Base-by-base conservation (phyloP, 2,113 vertebrate species). In the Ciconia stormi region DNA sequence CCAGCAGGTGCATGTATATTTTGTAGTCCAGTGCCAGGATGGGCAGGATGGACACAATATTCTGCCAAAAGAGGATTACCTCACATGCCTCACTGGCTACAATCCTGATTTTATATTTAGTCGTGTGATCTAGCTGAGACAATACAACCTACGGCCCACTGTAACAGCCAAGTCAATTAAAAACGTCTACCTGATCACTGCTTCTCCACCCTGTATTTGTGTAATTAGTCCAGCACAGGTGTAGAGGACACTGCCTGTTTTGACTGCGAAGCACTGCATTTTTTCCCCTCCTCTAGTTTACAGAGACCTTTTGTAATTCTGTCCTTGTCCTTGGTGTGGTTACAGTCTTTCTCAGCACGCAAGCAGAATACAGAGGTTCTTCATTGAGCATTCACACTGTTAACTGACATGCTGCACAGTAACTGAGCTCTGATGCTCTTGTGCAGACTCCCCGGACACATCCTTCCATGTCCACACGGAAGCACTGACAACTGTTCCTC, bases 11-110 rank as follows among this genome's bases (percentile, higher is more conserved):
- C 87, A 67, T 7, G 89, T 72, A 40, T 52, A 84, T 89, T 63
- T 83, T 69, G 67, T 21, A 89, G 56, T 10, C 61, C 56, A 10
- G 44, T 36, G 91, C 81, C 95, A 96, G 91, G 82, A 89, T 52
- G 90, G 95, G 79, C 95, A 96, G 91, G 82, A 89, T 52, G 90
- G 95, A 82, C 81, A 44, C 23, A 25, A 26, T 25, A 65, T 40
- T 87, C 65, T 93, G 95, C 95, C 93, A 95, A 36, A 47, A 78
- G 73, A 93, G 84, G 84, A 94, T 91, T 87, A 82, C 73, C 89
- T 63, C 80, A 50, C 93, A 71, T 20, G 81, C 95, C 89, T 87
- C 52, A 4, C 87, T 56, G 90, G 65, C 69, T 53, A 23, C 53
- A 44, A 29, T n/a, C 61, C 91, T 32, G 42, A 34, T 30, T 50